Evolutionary conservation across 1,140 invertebrate species (phyloP), one percentile per base, ranked within the genome.

Genomic region (Diabrotica undecimpunctata): DNA sequence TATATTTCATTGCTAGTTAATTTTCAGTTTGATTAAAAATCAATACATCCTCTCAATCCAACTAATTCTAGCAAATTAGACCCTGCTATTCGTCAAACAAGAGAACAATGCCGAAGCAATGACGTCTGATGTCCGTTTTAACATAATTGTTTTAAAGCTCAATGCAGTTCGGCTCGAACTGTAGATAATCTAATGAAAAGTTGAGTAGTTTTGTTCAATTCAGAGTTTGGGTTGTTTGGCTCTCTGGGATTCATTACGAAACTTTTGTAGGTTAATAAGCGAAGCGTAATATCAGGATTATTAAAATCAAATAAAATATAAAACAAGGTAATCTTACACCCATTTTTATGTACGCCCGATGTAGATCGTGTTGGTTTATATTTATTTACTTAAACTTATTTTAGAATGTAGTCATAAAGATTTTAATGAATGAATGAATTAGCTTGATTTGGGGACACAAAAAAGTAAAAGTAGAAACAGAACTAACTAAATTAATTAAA

Each of bases 161-260:
- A 13, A 54, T 46, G 41, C 41, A 46, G 41, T 46, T 46, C n/a
- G 41, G 41, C 12, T 10, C 53, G 9, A 55, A 55, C 54, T 55
- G 12, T 55, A 55, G 54, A 36, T 55, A 55, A 55, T 55, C 35
- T 36, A 36, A 55, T 55, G 54, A 55, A 55, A 55, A 25, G 54
- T 55, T 55, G 13, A 14, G 54, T 12, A 55, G 35, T 55, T 25
- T 55, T 25, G 54, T 55, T 55, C 10, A 46, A 46, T 14, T 11
- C n/a, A 36, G 25, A 55, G 54, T 55, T 55, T 6, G 13, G 13
- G 54, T 12, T 8, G 9, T 10, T 55, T 10, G 54, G n/a, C 5
- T 46, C 8, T 46, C 8, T 10, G 54, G 54, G 54, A 36, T 12
- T 55, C 54, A 55, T 55, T 55, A 55, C 6, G 9, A 36, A 55